phyloP scores from a whole-genome alignment of 2,888 invertebrate genomes.

The Drosophila affinis region DNA sequence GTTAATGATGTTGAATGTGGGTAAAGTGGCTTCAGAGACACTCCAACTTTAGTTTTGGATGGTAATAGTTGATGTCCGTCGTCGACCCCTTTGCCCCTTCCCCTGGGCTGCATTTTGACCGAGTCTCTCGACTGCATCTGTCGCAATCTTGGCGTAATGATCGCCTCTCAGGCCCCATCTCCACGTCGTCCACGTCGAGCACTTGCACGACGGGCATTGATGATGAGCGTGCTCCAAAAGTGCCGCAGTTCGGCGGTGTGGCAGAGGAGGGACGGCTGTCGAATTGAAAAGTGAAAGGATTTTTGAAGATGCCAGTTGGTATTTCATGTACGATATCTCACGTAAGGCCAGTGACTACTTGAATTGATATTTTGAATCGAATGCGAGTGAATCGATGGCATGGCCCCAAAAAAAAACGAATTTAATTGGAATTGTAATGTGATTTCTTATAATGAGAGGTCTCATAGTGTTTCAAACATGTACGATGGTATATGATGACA shows the following conservation, averaged over 20 bases:
- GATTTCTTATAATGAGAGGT: constrained; percentile 15
- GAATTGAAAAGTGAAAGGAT: constrained; percentile 73
- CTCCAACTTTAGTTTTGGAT: constrained; percentile 12
- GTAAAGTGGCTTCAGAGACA: constrained; percentile 43
- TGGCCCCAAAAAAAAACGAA: constrained; percentile 12
- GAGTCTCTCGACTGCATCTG: constrained; percentile 37
- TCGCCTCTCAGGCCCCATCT: constrained; percentile 28
- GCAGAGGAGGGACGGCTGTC: constrained; percentile 16
- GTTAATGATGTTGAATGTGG: constrained; percentile 46
- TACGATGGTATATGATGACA: constrained; percentile 18
- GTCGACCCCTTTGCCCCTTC: constrained; percentile 1
- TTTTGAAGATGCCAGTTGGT: constrained; percentile 47
- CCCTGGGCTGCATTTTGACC: constrained; percentile 18
- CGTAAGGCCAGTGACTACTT: constrained; percentile 49
- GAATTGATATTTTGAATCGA: neutral
- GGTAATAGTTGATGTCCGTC: constrained; percentile 35
- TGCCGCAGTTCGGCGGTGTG: constrained; percentile 23
- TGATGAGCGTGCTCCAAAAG: constrained; percentile 49
- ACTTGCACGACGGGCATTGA: constrained; percentile 36
- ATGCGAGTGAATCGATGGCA: constrained; percentile 2
- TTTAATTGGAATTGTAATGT: constrained; percentile 33
- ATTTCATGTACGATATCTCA: constrained; percentile 9
- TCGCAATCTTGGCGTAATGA: constrained; percentile 68
- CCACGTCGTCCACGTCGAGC: constrained; percentile 19
- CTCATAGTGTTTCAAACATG: constrained; percentile 12